Base-by-base conservation (phyloP, 1,140 invertebrate species). In the Mizuhopecten yessoensis region DNA sequence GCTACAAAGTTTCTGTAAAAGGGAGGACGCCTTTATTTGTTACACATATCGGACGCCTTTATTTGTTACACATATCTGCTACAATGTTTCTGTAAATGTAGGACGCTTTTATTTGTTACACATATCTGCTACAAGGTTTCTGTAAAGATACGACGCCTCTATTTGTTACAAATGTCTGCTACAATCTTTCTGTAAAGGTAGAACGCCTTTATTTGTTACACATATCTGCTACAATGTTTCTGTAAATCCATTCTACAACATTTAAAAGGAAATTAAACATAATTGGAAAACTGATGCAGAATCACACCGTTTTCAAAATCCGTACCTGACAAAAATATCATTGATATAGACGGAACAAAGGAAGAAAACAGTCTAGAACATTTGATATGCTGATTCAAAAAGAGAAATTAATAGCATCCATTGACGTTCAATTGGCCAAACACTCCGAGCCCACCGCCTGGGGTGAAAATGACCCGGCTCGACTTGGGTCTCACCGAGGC, bases 401-500 rank as follows among this genome's bases (percentile, higher is more conserved):
- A 29, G 57, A 75, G 57, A 75, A 75, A 75, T 75, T 75, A 75
- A 75, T 75, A 75, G 57, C 57, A 75, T 75, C 29, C 57, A 75
- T 75, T 75, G 57, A 75, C 29, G 57, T 75, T 75, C 23, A 75
- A 75, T 75, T 75, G 57, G 57, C 57, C 57, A 75, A 75, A 75
- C 57, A 75, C n/a, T 75, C 17, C 57, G 57, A 75, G 57, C n/a
- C 11, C 57, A 29, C 23, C 57, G 23, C 57, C 57, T 75, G 57
- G 57, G 57, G 57, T 75, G 57, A 75, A 75, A 75, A 75, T 75
- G 57, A 75, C 57, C 57, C 57, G 57, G 17, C 57, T 75, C 57
- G 57, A 75, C 57, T 75, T 29, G 29, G 57, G 57, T 75, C 57
- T 29, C 57, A 29, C 23, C 23, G 5, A 75, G n/a, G n/a, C n/a